Percentiles rank a stretch among this genome's conserved stretches.
Conservation (phyloP, 2,113 vertebrate species). For the Microcebus murinus region DNA sequence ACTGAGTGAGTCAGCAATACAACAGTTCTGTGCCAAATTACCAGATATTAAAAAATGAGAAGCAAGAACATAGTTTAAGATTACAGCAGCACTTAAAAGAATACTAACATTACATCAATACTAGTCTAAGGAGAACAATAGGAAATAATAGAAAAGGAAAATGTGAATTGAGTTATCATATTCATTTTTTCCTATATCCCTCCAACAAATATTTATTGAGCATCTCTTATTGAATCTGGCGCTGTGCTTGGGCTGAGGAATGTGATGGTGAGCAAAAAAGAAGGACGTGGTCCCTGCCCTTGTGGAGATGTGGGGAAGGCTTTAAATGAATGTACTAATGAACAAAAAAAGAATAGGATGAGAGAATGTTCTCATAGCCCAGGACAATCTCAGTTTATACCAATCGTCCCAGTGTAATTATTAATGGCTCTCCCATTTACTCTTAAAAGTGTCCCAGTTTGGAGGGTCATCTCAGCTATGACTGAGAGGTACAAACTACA, state of each 20-base stretch:
- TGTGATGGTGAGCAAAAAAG: background rate
- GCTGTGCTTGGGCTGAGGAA: background rate
- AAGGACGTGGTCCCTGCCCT: background rate
- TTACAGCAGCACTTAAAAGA: too few species aligned
- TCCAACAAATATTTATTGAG: background rate
- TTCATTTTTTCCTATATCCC: background rate
- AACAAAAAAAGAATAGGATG: constrained; percentile 11
- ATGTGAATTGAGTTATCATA: background rate
- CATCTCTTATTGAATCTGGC: background rate
- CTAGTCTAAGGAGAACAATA: constrained; percentile 21
- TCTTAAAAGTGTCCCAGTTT: background rate
- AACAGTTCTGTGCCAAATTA: constrained; percentile 12
- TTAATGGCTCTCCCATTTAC: background rate
- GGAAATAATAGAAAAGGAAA: constrained; percentile 51
- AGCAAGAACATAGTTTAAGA: background rate
- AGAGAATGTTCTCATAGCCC: background rate
- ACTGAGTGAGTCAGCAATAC: background rate
- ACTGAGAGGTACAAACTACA: background rate
- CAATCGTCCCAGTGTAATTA: background rate
- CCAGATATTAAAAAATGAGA: constrained; percentile 34
- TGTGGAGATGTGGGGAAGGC: background rate
- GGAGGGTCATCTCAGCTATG: background rate
- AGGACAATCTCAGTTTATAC: background rate
- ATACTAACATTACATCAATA: background rate
- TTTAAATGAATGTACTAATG: background rate